Evolutionary conservation across 2,888 invertebrate genomes (phyloP), one percentile per base, ranked within the genome.

Genomic region (Linyphia triangularis): DNA sequence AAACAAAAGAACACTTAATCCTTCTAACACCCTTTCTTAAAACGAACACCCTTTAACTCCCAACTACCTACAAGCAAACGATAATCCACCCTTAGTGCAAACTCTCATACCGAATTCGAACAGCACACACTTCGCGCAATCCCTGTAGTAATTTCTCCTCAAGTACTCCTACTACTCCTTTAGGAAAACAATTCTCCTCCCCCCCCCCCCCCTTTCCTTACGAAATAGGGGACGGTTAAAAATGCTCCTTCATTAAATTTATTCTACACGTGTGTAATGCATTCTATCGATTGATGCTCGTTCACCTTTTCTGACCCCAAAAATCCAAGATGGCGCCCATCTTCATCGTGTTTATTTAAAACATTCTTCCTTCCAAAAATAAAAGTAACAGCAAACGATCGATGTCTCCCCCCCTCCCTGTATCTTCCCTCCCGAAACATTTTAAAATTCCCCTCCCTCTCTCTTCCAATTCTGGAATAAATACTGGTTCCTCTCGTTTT

Each of bases 311-410:
- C 37, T 40, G 40, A 72, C 59, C 82, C 59, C 24, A 26, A 51
- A 51, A 69, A 72, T 72, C 61, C 82, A 82, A 82, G 82, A 82
- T 82, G 82, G 82, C 82, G 70, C 59, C 30, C n/a, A n/a, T 51
- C 33, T 69, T 59, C 16, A 57, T 33, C 28, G 43, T 82, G 72
- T 82, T 72, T 82, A 72, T 72, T 72, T 82, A 82, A 82, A 82
- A 72, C 61, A 43, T n/a, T 24, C 26, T 51, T 59, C 57, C 10
- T 37, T 26, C 57, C 28, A 10, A 63, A 79, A 82, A 70, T 59
- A 82, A 78, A 78, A 16, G 30, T 16, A 19, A 33, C 7, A 7
- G 33, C 30, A 30, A 73, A n/a, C 65, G 78, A 78, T 78, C 78
- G 65, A 28, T 51, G 0, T 9, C 33, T 33, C 33, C 16, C 30